Base-by-base conservation (phyloP, 2,888 invertebrate genomes). In the Dicranocentrus wangi region DNA sequence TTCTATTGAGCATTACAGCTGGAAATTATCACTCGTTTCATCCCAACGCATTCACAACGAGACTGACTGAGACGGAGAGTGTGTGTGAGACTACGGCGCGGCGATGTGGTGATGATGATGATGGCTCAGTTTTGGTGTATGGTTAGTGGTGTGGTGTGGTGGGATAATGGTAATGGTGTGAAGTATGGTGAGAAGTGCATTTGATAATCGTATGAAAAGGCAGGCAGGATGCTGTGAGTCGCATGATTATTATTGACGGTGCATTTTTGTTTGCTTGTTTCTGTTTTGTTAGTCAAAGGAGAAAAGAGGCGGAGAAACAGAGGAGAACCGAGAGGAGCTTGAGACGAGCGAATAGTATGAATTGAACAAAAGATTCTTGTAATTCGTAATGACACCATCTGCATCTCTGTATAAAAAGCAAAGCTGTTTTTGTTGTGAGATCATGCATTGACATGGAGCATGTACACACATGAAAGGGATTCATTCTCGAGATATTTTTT, bases 351-450 rank as follows among this genome's bases (percentile, higher is more conserved):
- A 71, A 78, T 65, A 78, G 71, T 78, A 71, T 78, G 70, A 71
- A 78, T 63, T 63, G 78, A 78, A 78, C 78, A 78, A 78, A 78
- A 47, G 70, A 15, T 25, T 39, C 53, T 39, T 71, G 65, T 78
- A 78, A 78, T 78, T 78, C 78, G 55, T 78, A 78, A 78, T 71
- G 78, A 78, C 78, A 78, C 70, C 78, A 78, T 78, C 71, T 71
- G 78, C 71, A 77, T 27, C 58, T 58, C 58, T 58, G 13, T 58
- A 8, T 21, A 58, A 58, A 13, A 58, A 58, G n/a, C 15, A 10
- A 58, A n/a, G 58, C 58, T 58, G 25, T 8, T 25, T 58, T 23
- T 25, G 58, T 58, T 58, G 27, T 58, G 25, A 19, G 23, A 58
- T 23, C 58, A 58, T 27, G 58, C 5, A 58, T 58, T 58, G 21